These are phyloP conservation scores for Leistus spinibarbis DNA, from an alignment of 2,888 invertebrate genomes.

Conservation along the genomic window DNA sequence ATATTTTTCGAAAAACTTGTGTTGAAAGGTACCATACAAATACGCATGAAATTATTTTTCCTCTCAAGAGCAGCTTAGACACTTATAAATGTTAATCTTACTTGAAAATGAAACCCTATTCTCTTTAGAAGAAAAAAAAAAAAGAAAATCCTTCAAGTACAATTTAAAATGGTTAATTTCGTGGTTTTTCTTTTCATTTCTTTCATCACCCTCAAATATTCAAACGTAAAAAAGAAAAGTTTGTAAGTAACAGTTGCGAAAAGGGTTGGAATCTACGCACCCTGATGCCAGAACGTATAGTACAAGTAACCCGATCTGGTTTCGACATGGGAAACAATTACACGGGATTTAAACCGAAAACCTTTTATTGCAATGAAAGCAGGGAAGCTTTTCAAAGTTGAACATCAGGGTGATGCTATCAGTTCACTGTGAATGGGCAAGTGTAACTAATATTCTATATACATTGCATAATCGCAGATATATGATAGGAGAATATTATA, in stretches of 20 bases:
- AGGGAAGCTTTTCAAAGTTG: conserved; percentile 42
- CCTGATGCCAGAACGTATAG: neutral
- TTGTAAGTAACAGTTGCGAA: conserved; percentile 2
- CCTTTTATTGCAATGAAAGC: conserved; percentile 55
- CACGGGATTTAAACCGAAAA: conserved; percentile 52
- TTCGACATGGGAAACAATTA: conserved; percentile 49
- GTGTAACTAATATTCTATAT: neutral
- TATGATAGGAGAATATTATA: neutral
- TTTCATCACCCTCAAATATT: neutral
- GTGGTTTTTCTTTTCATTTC: conserved; percentile 23
- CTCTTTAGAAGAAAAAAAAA: conserved; percentile 37
- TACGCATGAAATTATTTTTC: too few species aligned
- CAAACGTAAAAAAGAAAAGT: conserved; percentile 2
- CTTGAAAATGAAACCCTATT: conserved; percentile 11
- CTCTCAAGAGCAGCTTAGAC: neutral
- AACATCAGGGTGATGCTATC: conserved; percentile 7
- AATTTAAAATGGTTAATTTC: conserved; percentile 29
- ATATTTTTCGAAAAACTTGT: too few species aligned
- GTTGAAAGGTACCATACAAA: too few species aligned
- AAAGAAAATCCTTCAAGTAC: conserved; percentile 22
- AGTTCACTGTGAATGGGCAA: neutral
- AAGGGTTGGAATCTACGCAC: conserved; percentile 1
- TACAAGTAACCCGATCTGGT: conserved; percentile 27
- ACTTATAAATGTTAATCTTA: neutral
- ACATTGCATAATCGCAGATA: neutral